A percentile compares a stretch with the other conserved stretches of the same genome.
phyloP scores from a whole-genome alignment of 2,113 vertebrate species.

The Cichladusa arquata region DNA sequence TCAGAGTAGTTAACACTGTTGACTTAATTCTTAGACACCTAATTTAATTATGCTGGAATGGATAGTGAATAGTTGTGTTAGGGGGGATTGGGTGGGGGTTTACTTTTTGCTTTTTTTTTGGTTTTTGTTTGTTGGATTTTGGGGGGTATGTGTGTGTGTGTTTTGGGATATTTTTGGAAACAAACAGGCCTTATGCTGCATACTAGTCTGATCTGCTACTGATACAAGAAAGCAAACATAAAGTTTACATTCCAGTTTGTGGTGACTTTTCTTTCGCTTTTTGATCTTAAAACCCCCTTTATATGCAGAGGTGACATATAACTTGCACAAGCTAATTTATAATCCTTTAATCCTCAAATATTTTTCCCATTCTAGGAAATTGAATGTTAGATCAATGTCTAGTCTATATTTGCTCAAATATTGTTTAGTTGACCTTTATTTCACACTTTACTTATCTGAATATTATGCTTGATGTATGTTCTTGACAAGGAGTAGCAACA shows the following conservation, averaged over 20 bases:
- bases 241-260: background rate
- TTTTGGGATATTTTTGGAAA: background rate
- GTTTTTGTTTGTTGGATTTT: background rate
- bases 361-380: background rate
- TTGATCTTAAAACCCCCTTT: background rate
- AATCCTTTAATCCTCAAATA: conserved; percentile 23
- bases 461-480: conserved; percentile 2
- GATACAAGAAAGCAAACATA: background rate
- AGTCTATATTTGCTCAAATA: background rate
- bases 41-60: background rate
- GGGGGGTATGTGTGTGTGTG: accelerated
- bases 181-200: background rate
- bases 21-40: background rate
- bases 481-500: background rate
- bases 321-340: background rate
- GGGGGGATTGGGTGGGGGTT: background rate
- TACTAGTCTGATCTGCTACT: background rate
- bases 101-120: background rate
- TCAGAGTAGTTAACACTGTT: background rate
- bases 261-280: background rate
- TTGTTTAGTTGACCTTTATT: conserved; percentile 33
- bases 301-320: background rate
- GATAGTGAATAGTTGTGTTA: background rate
- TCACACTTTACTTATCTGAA: background rate
- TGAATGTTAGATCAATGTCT: background rate